Evolutionary conservation across 37 sponge, comb jelly and placozoan species (phyloP).

Genomic region (Amphimedon queenslandica): DNA sequence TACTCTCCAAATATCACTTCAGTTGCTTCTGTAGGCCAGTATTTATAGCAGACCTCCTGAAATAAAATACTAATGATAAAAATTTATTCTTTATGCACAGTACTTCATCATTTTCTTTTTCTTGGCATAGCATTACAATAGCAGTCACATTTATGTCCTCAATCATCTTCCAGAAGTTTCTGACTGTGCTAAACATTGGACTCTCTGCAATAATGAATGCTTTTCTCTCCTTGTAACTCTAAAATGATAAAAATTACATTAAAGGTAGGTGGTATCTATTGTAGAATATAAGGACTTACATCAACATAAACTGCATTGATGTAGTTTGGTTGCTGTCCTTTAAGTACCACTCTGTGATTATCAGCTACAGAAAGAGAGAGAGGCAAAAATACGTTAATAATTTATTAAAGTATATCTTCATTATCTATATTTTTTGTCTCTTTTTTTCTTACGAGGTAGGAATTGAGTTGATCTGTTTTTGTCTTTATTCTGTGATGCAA

Average conservation of each 20-base stretch:
- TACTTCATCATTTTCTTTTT: slow-evolving; percentile 41
- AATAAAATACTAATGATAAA: background rate
- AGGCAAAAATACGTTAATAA: background rate
- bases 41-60: slow-evolving; percentile 59
- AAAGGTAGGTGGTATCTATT: background rate
- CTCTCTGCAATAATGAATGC: slow-evolving; percentile 66
- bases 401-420: no score
- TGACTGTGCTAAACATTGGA: slow-evolving; percentile 39
- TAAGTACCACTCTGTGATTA: slow-evolving; percentile 34
- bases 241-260: background rate
- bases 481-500: background rate
- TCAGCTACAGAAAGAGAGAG: slow-evolving; percentile 17
- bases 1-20: slow-evolving; percentile 18
- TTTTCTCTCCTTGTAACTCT: slow-evolving; percentile 61
- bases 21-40: slow-evolving; percentile 60
- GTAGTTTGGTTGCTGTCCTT: slow-evolving; percentile 46
- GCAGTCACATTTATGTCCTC: slow-evolving; percentile 16
- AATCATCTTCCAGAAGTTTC: slow-evolving; percentile 64
- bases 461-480: slow-evolving; percentile 22
- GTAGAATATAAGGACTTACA: slow-evolving; percentile 28
- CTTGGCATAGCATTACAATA: slow-evolving; percentile 38
- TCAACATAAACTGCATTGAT: slow-evolving; percentile 47
- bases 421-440: no score
- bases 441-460: slow-evolving; percentile 28
- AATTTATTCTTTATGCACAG: background rate